Conservation (phyloP, 1,140 invertebrate species). For the Drosophila lacertosa region DNA sequence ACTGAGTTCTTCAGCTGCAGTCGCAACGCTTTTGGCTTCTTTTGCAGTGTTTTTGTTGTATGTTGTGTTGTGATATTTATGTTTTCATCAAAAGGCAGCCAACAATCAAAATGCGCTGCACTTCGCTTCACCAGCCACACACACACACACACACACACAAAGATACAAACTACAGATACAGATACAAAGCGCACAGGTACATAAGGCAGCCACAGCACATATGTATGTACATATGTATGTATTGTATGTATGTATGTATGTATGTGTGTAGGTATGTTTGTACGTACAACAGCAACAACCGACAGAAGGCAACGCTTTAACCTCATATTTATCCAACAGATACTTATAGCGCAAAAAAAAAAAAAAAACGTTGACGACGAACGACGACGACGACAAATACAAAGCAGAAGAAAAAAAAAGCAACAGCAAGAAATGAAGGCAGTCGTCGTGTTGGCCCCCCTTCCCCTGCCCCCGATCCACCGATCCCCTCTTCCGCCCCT, state of each 20-base stretch:
- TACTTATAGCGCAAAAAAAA: conserved; percentile 76
- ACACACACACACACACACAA: conserved; percentile 41
- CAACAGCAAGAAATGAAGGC: conserved; percentile 47
- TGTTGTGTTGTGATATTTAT: conserved; percentile 71
- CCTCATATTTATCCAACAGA: conserved; percentile 84
- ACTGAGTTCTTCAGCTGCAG: conserved; percentile 56
- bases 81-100: conserved; percentile 80
- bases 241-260: conserved; percentile 33
- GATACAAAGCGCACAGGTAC: conserved; percentile 44
- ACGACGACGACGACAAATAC: conserved; percentile 47
- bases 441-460: conserved; percentile 25
- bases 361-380: conserved; percentile 39
- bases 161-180: conserved; percentile 43
- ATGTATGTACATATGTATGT: conserved; percentile 17
- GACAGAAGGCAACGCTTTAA: conserved; percentile 81
- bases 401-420: conserved; percentile 40
- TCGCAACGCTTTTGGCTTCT: conserved; percentile 44
- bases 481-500: not conserved
- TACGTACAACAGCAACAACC: conserved; percentile 39
- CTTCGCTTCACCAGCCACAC: conserved; percentile 51
- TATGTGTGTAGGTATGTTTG: conserved; percentile 23
- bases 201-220: conserved; percentile 33
- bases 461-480: not conserved
- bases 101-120: conserved; percentile 79
- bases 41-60: conserved; percentile 19